phyloP scores from a whole-genome alignment of 2,797 vertebrate genomes.

The Macrochelys suwanniensis region DNA sequence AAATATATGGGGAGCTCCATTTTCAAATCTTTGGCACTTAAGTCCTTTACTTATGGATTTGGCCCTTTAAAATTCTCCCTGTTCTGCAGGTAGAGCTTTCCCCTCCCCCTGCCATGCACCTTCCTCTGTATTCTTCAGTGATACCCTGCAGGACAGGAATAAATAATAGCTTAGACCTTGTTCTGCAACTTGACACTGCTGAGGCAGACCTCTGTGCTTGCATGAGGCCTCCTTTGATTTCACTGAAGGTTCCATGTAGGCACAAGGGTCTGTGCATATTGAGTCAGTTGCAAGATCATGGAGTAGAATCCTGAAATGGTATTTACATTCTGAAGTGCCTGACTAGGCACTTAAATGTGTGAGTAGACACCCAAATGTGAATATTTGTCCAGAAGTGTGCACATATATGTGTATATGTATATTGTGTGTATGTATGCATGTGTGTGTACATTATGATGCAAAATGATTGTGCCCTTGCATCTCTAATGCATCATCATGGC shows the following conservation, averaged over 20 bases:
- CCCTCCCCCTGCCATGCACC: no score
- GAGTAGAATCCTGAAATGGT: neutral
- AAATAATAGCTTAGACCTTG: neutral
- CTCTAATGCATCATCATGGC: no score
- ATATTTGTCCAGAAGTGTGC: no score
- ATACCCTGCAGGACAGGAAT: neutral
- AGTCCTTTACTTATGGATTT: neutral
- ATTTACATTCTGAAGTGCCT: neutral
- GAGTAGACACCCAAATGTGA: neutral
- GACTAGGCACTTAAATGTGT: neutral
- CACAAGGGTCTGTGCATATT: neutral
- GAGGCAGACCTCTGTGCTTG: neutral
- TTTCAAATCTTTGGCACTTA: neutral
- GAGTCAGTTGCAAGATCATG: neutral
- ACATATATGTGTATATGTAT: neutral
- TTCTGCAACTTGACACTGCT: neutral
- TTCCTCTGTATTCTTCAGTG: fast-evolving
- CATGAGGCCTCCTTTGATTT: neutral
- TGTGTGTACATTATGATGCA: no score
- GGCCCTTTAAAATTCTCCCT: neutral
- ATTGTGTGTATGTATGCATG: no score
- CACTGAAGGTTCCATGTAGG: neutral
- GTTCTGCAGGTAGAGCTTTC: neutral
- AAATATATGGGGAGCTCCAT: neutral
- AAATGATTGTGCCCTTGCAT: no score